Conservation (phyloP, 2,113 vertebrate genomes). For the Casuarius casuarius region DNA sequence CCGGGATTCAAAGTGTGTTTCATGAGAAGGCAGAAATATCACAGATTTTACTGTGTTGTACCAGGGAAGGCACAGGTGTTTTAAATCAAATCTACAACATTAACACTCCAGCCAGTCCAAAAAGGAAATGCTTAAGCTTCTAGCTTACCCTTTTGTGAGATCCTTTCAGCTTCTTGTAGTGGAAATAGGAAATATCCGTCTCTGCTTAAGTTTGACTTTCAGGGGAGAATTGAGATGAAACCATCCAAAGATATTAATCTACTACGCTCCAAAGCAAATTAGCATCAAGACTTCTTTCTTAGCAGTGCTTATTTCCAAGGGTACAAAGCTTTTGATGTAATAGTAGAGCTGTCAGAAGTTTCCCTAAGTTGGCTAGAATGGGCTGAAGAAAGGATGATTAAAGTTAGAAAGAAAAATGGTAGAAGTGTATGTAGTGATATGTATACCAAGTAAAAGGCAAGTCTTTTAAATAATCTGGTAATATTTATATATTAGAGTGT, state of each 20-base stretch:
- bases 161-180: constrained; percentile 10
- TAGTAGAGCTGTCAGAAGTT: background rate
- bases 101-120: background rate
- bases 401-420: background rate
- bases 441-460: background rate
- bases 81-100: constrained; percentile 38
- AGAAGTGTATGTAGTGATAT: background rate
- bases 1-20: background rate
- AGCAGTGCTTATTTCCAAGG: background rate
- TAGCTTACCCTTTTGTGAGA: constrained; percentile 23
- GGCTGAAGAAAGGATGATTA: background rate
- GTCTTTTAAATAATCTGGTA: background rate
- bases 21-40: background rate
- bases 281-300: background rate
- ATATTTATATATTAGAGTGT: constrained; percentile 7
- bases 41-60: constrained; percentile 16
- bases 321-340: background rate
- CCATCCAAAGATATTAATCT: background rate
- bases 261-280: constrained; percentile 22
- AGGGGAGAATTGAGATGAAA: background rate
- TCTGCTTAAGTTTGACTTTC: constrained; percentile 9
- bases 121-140: constrained; percentile 39
- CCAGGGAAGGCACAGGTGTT: constrained; percentile 22
- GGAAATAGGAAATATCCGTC: background rate
- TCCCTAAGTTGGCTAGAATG: background rate